Percentiles rank a stretch among this genome's conserved stretches.
phyloP scores from a whole-genome alignment of 2,797 vertebrate genomes.

The Toxotes lorentzi region DNA sequence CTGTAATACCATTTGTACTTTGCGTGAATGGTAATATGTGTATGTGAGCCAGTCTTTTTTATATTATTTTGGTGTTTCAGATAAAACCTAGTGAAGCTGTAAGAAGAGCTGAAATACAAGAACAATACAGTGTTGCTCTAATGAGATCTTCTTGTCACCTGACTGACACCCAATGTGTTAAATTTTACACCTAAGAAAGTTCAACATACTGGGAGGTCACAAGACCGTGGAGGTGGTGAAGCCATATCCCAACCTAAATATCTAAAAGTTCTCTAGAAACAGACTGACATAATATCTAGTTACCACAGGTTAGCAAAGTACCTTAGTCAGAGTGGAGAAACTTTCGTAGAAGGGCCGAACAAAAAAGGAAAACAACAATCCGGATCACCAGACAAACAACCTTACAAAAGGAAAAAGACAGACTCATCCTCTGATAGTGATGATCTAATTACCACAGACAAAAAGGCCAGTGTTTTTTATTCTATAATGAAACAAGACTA shows the following conservation, averaged over 20 bases:
- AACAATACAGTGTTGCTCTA: conserved; percentile 32
- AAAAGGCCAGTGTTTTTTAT: no score
- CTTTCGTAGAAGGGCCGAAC: background rate
- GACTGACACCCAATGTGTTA: conserved; percentile 44
- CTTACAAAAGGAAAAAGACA: background rate
- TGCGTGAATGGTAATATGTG: background rate
- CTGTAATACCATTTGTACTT: background rate
- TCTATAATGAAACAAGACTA: no score
- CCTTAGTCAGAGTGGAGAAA: background rate
- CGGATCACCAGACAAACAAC: background rate
- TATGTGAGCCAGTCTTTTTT: background rate
- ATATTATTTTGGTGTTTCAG: background rate
- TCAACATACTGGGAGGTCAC: conserved; percentile 22
- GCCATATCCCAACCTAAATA: background rate
- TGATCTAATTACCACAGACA: background rate
- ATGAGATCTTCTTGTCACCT: conserved; percentile 63
- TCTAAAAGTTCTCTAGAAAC: background rate
- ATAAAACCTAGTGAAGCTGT: no score
- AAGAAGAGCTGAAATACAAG: conserved; percentile 33
- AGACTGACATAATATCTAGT: background rate
- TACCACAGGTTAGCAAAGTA: background rate
- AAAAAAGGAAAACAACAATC: background rate
- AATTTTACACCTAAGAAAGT: conserved; percentile 12
- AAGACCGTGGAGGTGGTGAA: background rate
- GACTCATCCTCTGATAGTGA: background rate